Base-by-base conservation (phyloP, 2,797 vertebrate species). In the Dermochelys coriacea region DNA sequence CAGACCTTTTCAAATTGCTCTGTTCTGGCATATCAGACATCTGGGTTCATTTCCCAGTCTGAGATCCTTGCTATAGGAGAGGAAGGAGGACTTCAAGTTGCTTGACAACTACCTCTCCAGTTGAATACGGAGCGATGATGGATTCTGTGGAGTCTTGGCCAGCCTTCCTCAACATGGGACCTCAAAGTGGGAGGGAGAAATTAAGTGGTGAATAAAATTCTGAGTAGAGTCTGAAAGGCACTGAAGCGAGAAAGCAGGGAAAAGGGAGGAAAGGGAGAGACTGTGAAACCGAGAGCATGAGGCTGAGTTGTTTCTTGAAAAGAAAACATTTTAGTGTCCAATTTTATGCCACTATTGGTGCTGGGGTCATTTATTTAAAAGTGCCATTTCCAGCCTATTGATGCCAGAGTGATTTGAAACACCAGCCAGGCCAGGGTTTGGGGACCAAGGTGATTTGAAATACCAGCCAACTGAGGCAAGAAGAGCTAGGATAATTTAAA, bases 381-480 rank as follows among this genome's bases (percentile, higher is more conserved):
- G 82, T 94, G 83, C 25, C 51, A 55, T 95, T 97, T 97, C 87
- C 84, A 88, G 89, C 71, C 50, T 96, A 34, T 51, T 96, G 91
- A 75, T 97, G 97, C 93, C 97, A 97, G 68, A 97, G 84, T 94
- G 91, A 96, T 94, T 86, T 92, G 97, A 97, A 97, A 96, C 85
- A 94, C 90, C 85, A 96, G 84, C 80, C 83, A 91, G 95, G 61
- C 87, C 90, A 86, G 75, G 74, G 31, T n/a, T 90, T 57, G 84
- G 64, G 61, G 97, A 97, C 98, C 98, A 98, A 91, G 80, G 84
- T 93, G 86, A 86, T 90, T 96, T 94, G 94, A 95, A 96, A 95
- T 84, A 95, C 87, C 88, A 97, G 92, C 94, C 95, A 97, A 80
- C 3, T 0, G 80, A 87, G 90, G 41, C 34, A 84, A 74, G 71